These are phyloP conservation scores for Melangyna quadrimaculata DNA, from an alignment of 2,888 invertebrate genomes.

Conservation along the genomic window DNA sequence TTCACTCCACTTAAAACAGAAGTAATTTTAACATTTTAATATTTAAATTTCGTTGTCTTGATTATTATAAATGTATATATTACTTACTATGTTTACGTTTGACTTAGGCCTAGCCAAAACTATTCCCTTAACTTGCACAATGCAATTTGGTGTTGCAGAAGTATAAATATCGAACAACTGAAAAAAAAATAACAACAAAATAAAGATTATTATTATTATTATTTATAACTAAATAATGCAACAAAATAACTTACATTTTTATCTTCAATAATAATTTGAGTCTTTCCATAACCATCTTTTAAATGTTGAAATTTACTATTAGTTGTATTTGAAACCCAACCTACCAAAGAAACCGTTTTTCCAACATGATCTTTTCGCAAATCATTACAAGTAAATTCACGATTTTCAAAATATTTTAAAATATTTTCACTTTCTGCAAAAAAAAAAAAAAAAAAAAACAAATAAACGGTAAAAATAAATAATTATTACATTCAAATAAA, in stretches of 20 bases:
- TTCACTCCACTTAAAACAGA: no score
- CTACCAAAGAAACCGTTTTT: slow-evolving; percentile 78
- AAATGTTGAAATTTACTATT: slow-evolving; percentile 80
- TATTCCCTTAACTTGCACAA: slow-evolving; percentile 79
- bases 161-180: slow-evolving; percentile 76
- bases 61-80: no score
- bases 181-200: slow-evolving; percentile 24
- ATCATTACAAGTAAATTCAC: slow-evolving; percentile 81
- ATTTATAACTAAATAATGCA: no score
- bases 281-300: slow-evolving; percentile 81
- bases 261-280: slow-evolving; percentile 80
- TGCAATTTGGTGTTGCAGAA: slow-evolving; percentile 76
- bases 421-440: slow-evolving; percentile 78
- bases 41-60: no score
- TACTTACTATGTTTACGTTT: slow-evolving; percentile 78
- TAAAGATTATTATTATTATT: no score
- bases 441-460: neutral
- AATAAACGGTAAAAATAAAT: neutral
- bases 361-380: slow-evolving; percentile 79
- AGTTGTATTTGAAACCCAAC: slow-evolving; percentile 79
- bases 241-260: slow-evolving; percentile 75
- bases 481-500: neutral
- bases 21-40: no score
- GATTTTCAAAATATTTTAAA: slow-evolving; percentile 80
- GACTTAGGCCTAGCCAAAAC: slow-evolving; percentile 79